Conservation (phyloP, 2,888 invertebrate species). For the Lasioglossum oenotherae region DNA sequence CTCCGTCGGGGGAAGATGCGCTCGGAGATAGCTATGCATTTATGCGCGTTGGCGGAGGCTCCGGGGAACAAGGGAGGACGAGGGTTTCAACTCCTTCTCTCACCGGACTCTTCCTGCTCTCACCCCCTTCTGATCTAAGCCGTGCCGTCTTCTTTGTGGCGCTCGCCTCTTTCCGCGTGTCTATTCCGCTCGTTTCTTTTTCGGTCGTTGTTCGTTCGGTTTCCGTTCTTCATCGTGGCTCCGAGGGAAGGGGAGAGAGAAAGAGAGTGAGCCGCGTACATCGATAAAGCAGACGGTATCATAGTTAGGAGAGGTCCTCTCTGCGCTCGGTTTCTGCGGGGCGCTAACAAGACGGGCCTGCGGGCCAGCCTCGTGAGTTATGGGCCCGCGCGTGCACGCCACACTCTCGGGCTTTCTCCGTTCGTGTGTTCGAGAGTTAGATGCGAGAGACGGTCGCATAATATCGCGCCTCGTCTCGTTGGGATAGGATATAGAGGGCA, state of each 20-base stretch:
- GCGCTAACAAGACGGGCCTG: conserved; percentile 81
- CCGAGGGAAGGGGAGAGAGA: background rate
- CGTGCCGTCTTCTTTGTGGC: conserved; percentile 26
- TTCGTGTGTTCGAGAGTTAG: conserved; percentile 22
- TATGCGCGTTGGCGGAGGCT: conserved; percentile 73
- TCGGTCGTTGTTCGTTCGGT: conserved; percentile 15
- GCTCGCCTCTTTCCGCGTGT: conserved; percentile 1
- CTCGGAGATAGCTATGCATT: conserved; percentile 79
- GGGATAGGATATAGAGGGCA: conserved; percentile 74
- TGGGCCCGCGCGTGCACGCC: conserved; percentile 74
- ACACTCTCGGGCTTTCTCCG: background rate
- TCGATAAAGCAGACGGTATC: conserved; percentile 72
- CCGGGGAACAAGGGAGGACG: conserved; percentile 37
- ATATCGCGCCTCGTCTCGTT: conserved; percentile 72
- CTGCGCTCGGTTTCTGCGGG: conserved; percentile 69
- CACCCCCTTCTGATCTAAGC: conserved; percentile 23
- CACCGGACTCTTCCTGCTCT: conserved; percentile 13
- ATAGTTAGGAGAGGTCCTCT: conserved; percentile 73
- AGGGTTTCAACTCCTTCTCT: conserved; percentile 44
- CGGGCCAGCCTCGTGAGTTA: conserved; percentile 78
- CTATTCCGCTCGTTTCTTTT: conserved; percentile 21
- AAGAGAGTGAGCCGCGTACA: conserved; percentile 47
- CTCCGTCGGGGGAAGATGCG: conserved; percentile 76
- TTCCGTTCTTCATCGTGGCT: conserved; percentile 26
- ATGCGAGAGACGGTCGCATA: conserved; percentile 56